Evolutionary conservation across 2,888 invertebrate species (phyloP).

Genomic region (Tupiocoris notatus): DNA sequence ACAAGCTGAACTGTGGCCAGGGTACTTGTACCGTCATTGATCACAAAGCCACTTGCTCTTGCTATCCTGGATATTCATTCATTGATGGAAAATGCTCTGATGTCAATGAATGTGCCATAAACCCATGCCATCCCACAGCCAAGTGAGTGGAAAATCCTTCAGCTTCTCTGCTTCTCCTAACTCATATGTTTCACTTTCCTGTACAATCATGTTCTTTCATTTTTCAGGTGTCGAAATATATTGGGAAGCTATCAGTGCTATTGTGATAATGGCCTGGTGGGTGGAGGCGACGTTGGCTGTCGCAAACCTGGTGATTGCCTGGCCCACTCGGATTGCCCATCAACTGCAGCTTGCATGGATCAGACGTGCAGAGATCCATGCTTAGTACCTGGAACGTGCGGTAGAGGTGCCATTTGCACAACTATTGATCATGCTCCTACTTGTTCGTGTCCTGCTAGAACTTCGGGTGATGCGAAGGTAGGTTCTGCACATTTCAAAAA

Average conservation of each 20-base stretch:
- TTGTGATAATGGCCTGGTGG: constrained; percentile 76
- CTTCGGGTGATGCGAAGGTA: constrained; percentile 71
- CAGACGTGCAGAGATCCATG: constrained; percentile 78
- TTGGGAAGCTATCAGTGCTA: constrained; percentile 75
- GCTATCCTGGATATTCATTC: constrained; percentile 64
- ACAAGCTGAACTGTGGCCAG: constrained; percentile 72
- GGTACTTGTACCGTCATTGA: constrained; percentile 73
- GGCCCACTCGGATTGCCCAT: constrained; percentile 75
- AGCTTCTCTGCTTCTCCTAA: no score
- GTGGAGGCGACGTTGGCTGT: constrained; percentile 72
- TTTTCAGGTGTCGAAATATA: constrained; percentile 68
- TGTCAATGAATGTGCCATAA: constrained; percentile 72
- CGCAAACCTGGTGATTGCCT: constrained; percentile 80
- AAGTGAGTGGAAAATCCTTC: no score
- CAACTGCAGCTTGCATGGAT: constrained; percentile 70
- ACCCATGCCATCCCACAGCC: constrained; percentile 78
- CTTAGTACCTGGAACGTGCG: constrained; percentile 64
- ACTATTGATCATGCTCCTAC: constrained; percentile 67
- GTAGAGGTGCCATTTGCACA: constrained; percentile 71
- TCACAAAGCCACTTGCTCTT: constrained; percentile 72
- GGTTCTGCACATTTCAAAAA: not conserved
- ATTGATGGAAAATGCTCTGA: constrained; percentile 70
- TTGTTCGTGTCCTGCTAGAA: constrained; percentile 73
- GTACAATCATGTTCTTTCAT: no score
- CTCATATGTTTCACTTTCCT: no score